A percentile compares a stretch with the other conserved stretches of the same genome.
Conservation (phyloP, 2,888 invertebrate genomes). For the Andrena minutula region DNA sequence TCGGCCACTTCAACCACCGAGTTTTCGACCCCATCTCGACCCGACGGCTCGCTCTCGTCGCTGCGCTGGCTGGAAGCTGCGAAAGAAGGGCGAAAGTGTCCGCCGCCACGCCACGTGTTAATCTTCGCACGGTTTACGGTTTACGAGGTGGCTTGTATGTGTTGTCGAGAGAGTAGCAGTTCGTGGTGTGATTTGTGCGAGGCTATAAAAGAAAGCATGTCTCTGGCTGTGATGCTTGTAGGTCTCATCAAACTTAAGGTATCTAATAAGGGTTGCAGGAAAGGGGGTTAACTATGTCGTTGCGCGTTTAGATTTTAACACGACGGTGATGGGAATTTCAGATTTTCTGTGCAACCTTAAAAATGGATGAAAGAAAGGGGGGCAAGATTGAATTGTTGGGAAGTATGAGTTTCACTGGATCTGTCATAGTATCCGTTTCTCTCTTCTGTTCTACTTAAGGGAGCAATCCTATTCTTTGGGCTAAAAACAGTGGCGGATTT, state of each 20-base stretch:
- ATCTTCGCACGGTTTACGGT: constrained; percentile 51
- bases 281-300: too few relatives aligned
- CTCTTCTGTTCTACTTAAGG: too few relatives aligned
- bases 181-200: not conserved
- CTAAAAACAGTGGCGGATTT: too few relatives aligned
- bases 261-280: too few relatives aligned
- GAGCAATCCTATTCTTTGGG: too few relatives aligned
- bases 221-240: not conserved
- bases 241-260: not conserved
- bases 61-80: constrained; percentile 14
- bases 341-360: too few relatives aligned
- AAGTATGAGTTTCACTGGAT: too few relatives aligned
- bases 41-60: constrained; percentile 24
- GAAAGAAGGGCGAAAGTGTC: constrained; percentile 48
- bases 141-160: constrained; percentile 17
- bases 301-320: too few relatives aligned
- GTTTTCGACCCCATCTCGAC: constrained; percentile 51
- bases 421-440: too few relatives aligned
- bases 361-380: too few relatives aligned
- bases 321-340: too few relatives aligned
- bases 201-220: not conserved
- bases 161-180: not conserved
- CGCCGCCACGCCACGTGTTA: constrained; percentile 38
- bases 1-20: constrained; percentile 31
- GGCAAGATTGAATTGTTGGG: too few relatives aligned